Percentiles rank a stretch among this genome's conserved stretches.
Evolutionary conservation across 2,888 invertebrate species (phyloP).

Genomic region (Carabus problematicus): DNA sequence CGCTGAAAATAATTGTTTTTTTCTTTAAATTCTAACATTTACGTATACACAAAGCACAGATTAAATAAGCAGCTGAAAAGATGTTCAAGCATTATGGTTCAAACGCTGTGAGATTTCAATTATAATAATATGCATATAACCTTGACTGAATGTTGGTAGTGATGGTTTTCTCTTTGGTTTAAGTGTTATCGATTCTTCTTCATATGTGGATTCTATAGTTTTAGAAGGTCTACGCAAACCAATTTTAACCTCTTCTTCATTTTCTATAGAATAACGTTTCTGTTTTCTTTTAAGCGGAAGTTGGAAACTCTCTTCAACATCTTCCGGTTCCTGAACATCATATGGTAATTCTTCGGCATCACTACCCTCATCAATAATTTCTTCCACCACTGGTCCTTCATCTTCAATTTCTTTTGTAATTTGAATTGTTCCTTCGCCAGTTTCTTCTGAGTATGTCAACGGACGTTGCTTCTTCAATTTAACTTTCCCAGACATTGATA

Average conservation of each 20-base stretch:
- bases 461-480: slow-evolving; percentile 77
- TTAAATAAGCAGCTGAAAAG: slow-evolving; percentile 18
- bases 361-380: slow-evolving; percentile 70
- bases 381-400: slow-evolving; percentile 68
- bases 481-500: slow-evolving; percentile 84
- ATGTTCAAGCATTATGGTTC: slow-evolving; percentile 12
- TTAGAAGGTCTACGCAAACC: slow-evolving; percentile 61
- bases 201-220: slow-evolving; percentile 61
- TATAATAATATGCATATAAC: slow-evolving; percentile 60
- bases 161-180: slow-evolving; percentile 74
- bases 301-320: slow-evolving; percentile 62
- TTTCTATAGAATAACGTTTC: slow-evolving; percentile 65
- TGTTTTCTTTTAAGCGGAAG: slow-evolving; percentile 61
- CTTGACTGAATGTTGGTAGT: slow-evolving; percentile 71
- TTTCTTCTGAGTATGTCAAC: slow-evolving; percentile 78
- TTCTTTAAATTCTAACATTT: no score
- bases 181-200: slow-evolving; percentile 71
- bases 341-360: slow-evolving; percentile 65
- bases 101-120: background rate
- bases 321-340: slow-evolving; percentile 63
- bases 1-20: background rate
- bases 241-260: slow-evolving; percentile 66
- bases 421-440: slow-evolving; percentile 77
- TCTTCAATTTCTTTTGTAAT: slow-evolving; percentile 71
- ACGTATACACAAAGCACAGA: slow-evolving; percentile 1